Evolutionary conservation across 2,888 invertebrate genomes (phyloP), one percentile per base, ranked within the genome.

Genomic region (Eilema griseolum): DNA sequence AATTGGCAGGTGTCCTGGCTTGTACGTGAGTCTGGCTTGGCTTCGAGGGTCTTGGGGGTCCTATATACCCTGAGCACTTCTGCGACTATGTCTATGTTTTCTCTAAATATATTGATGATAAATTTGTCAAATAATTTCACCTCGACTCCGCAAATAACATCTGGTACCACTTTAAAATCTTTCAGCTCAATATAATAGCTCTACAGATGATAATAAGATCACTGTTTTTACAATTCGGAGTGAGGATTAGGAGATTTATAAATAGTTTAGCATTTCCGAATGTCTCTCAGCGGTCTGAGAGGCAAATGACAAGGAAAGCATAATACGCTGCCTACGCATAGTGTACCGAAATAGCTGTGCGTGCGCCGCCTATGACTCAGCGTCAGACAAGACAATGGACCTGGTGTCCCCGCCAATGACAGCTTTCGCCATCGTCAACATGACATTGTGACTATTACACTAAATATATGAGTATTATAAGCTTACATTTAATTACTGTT

Each of bases 351-450:
- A 94, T 94, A 94, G 88, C 84, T 79, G 87, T 88, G 92, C 91
- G 92, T 86, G 90, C 93, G 90, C 90, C 90, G 92, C 88, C 92
- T 84, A 82, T 94, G 94, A 94, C 89, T 94, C 93, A 94, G 86
- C 89, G 71, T 10, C 46, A 46, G 46, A 46, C 52, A 89, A 91
- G 90, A 94, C 93, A 94, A 93, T 93, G 90, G 89, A 78, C 85
- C 85, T 85, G 88, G 88, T 87, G 90, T 89, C 89, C 89, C 91
- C 89, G 89, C 83, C 83, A 82, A 84, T 83, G 85, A 87, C 89
- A 86, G 88, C 90, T 92, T 92, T 91, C 90, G 89, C 89, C 87
- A 87, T 86, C 85, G 85, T 81, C 83, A 85, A 85, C 78, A 86
- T 82, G 82, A 85, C 86, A 84, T 73, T 78, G 70, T 71, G 72